These are phyloP conservation scores for Labia minor DNA, from an alignment of 2,888 invertebrate genomes.

Conservation along the genomic window DNA sequence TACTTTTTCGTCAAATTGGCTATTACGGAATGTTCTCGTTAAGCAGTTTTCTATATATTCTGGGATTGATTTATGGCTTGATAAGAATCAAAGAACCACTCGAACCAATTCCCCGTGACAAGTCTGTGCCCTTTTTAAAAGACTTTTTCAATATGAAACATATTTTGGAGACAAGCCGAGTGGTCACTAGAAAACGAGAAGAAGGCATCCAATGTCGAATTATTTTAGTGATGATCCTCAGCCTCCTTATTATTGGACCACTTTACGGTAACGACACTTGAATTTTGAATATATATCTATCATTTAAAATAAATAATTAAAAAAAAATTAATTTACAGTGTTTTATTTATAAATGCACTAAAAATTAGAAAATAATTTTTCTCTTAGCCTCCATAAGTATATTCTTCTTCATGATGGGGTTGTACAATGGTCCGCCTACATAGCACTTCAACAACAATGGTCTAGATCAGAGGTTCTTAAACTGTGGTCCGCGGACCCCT, in stretches of 20 bases:
- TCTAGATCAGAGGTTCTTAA: no score
- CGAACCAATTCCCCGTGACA: not conserved
- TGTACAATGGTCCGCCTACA: no score
- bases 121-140: conserved; percentile 27
- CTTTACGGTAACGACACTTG: conserved; percentile 41
- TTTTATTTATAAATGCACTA: no score
- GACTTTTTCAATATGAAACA: conserved; percentile 39
- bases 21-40: conserved; percentile 45
- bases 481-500: no score
- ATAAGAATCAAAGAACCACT: conserved; percentile 37
- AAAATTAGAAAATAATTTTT: no score
- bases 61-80: conserved; percentile 41
- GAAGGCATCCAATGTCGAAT: conserved; percentile 38
- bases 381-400: no score
- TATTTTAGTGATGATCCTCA: conserved; percentile 39
- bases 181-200: conserved; percentile 42
- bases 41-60: conserved; percentile 37
- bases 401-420: no score
- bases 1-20: conserved; percentile 38
- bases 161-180: conserved; percentile 41
- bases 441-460: no score
- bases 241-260: conserved; percentile 43
- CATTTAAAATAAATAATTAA: no score
- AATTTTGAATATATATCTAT: no score
- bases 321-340: no score